These are phyloP conservation scores for Himantopus leucocephalus DNA, from an alignment of 2,113 vertebrate genomes.

Conservation along the genomic window DNA sequence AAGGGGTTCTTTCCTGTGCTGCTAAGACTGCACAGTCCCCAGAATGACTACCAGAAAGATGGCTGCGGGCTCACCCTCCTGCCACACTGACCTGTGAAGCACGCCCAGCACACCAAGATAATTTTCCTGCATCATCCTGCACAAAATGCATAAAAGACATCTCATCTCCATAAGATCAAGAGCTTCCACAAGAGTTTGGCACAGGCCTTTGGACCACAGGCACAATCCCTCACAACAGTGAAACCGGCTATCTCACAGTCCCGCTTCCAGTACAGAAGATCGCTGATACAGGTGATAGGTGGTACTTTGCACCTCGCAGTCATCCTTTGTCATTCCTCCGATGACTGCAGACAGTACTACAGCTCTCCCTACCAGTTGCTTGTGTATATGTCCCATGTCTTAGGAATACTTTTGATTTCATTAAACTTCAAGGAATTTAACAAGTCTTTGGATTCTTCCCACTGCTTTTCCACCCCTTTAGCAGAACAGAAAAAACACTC, in stretches of 20 bases:
- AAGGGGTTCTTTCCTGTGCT: accelerated
- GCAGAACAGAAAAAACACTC: neutral
- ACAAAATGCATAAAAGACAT: neutral
- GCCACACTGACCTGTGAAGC: neutral
- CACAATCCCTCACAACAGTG: neutral
- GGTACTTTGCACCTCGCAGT: neutral
- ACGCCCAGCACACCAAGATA: neutral
- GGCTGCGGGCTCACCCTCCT: neutral
- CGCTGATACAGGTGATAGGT: neutral
- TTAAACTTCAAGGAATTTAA: neutral
- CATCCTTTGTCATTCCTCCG: neutral
- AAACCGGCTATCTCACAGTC: neutral
- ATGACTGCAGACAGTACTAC: neutral
- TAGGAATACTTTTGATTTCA: neutral
- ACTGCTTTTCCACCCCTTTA: neutral
- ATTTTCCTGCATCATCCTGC: neutral
- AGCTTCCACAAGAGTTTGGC: neutral
- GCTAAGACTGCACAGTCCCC: neutral
- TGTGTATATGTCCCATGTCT: neutral
- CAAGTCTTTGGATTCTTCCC: neutral
- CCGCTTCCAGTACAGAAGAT: neutral
- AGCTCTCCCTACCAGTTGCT: neutral
- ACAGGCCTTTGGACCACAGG: neutral
- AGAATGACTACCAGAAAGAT: neutral
- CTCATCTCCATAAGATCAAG: neutral